These are phyloP conservation scores for Piaya cayana DNA, from an alignment of 2,113 vertebrate species.

Conservation along the genomic window DNA sequence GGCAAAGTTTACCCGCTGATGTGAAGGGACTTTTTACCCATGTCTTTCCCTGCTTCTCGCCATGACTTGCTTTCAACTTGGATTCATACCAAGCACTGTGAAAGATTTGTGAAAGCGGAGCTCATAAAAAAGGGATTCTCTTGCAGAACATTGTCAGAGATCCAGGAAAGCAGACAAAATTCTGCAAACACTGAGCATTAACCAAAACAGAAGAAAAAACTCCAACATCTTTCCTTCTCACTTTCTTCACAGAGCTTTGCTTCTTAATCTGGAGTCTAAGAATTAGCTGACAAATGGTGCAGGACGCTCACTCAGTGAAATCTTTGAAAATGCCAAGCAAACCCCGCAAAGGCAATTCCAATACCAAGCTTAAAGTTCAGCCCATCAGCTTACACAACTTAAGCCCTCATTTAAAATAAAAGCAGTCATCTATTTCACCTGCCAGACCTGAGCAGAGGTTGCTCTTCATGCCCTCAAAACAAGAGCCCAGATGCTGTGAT, in stretches of 20 bases:
- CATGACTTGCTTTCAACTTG: neutral
- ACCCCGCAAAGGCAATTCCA: neutral
- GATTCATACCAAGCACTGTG: neutral
- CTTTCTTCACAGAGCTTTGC: neutral
- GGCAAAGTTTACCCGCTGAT: neutral
- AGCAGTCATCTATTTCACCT: neutral
- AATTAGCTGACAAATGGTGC: neutral
- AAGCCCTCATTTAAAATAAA: neutral
- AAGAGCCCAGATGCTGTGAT: neutral
- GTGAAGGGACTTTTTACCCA: neutral
- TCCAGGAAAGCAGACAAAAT: conserved; percentile 13
- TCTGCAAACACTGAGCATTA: conserved; percentile 36
- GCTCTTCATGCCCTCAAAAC: neutral
- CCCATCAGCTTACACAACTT: neutral
- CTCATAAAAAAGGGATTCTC: too few species aligned
- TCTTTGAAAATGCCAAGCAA: neutral
- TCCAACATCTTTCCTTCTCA: neutral
- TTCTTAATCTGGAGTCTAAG: neutral
- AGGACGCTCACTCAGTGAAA: neutral
- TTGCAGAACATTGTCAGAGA: conserved; percentile 24
- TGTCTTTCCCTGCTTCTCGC: neutral
- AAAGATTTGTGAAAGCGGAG: conserved; percentile 15
- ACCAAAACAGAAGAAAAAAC: conserved; percentile 34
- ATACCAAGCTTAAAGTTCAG: neutral
- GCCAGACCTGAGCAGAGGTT: neutral